Base-by-base conservation (phyloP, 2,113 vertebrate species). In the Furnarius figulus region DNA sequence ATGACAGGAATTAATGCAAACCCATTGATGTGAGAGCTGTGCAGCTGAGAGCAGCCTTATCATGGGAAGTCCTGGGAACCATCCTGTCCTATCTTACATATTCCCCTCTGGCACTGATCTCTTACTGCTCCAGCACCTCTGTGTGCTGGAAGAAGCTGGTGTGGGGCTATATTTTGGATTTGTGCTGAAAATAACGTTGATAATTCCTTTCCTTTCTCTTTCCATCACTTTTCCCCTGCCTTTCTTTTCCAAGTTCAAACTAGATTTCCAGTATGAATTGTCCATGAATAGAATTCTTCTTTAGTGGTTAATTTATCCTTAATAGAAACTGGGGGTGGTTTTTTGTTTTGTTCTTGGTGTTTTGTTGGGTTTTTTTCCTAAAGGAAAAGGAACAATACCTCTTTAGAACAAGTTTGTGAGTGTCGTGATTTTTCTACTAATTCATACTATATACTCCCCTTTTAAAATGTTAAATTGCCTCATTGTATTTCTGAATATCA, bases 401-500 rank as follows among this genome's bases (percentile, higher is more conserved):
- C 97, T 98, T 98, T 97, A 98, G 97, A 97, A 96, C 63, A 89
- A 97, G 92, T 98, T 98, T 98, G 89, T 95, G 96, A 98, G 96
- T 97, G 97, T 97, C 97, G 83, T 97, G 98, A 98, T 98, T 98
- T 97, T 97, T 96, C 97, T 93, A 72, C 98, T 98, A 98, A 98
- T 98, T 97, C 97, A 96, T 97, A 46, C 93, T 79, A 92, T 95
- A 97, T 95, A 91, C 86, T 97, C 84, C 85, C 93, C 95, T 95
- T 98, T 85, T 97, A 96, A 98, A 98, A 97, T 86, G 97, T 97
- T 97, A 98, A 98, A 98, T 98, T 96, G 93, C 97, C 97, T 98
- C 97, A 98, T 98, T 98, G 98, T 98, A 94, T 96, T 97, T 95
- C 97, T 98, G 98, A 98, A 98, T 98, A 97, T 97, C 97, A 92